A percentile compares a stretch with the other conserved stretches of the same genome.
These are phyloP conservation scores for Ibidorhyncha struthersii DNA, from an alignment of 2,113 vertebrate genomes.

Conservation along the genomic window DNA sequence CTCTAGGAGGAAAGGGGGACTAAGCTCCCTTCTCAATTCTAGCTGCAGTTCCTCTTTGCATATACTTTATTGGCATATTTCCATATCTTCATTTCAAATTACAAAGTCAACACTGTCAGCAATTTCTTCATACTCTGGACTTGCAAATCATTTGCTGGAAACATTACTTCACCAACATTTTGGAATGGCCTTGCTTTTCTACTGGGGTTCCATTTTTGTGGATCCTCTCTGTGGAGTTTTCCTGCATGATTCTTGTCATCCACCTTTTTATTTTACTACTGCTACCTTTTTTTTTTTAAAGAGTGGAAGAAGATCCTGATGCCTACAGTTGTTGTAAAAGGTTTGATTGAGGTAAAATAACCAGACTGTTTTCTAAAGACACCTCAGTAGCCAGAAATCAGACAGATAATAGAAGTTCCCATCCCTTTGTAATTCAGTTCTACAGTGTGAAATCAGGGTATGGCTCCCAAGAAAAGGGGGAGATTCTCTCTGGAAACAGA, in stretches of 20 bases:
- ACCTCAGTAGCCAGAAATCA: not conserved
- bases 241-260: not conserved
- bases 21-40: not conserved
- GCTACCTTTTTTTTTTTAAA: not conserved
- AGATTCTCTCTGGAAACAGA: not conserved
- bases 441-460: not conserved
- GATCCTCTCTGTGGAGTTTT: not conserved
- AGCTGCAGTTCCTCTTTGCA: not conserved
- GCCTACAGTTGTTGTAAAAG: not conserved
- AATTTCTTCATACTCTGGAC: not conserved
- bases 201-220: not conserved
- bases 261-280: not conserved
- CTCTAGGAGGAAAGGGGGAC: not conserved
- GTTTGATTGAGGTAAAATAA: not conserved
- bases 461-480: not conserved
- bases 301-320: not conserved
- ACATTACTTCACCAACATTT: not conserved
- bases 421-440: not conserved
- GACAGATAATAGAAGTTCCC: not conserved
- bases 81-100: not conserved
- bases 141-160: not conserved
- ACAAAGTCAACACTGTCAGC: not conserved
- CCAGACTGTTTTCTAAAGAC: not conserved
- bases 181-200: not conserved
- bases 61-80: not conserved